Conservation (phyloP, 2,888 invertebrate genomes). For the Eucera pruinosa region DNA sequence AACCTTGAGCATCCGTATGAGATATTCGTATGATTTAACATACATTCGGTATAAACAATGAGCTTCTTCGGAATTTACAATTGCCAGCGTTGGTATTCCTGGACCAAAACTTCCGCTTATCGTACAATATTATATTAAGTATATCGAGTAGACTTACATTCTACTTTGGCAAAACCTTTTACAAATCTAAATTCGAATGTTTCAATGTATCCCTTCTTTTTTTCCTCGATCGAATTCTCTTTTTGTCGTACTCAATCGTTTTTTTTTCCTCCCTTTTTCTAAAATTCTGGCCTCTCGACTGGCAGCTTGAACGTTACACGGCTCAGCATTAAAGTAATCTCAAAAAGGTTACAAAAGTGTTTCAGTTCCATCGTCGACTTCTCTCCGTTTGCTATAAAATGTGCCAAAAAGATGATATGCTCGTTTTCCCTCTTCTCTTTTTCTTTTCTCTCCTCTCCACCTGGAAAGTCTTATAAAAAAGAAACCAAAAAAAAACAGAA, state of each 20-base stretch:
- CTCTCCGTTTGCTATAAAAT: constrained; percentile 63
- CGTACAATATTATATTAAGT: constrained; percentile 73
- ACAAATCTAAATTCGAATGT: constrained; percentile 69
- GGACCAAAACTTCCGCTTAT: constrained; percentile 59
- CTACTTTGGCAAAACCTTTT: constrained; percentile 78
- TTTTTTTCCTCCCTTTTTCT: constrained; percentile 49
- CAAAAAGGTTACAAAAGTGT: constrained; percentile 74
- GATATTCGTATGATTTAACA: constrained; percentile 53
- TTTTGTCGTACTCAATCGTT: constrained; percentile 27
- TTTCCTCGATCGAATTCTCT: constrained; percentile 38
- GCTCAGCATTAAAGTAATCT: constrained; percentile 73
- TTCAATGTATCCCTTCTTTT: constrained; percentile 24
- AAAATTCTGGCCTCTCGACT: constrained; percentile 66
- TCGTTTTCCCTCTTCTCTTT: constrained; percentile 18
- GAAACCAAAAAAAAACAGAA: constrained; percentile 39
- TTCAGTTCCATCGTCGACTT: constrained; percentile 62
- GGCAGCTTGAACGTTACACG: constrained; percentile 64
- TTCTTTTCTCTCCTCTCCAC: constrained; percentile 4
- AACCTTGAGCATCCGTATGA: constrained; percentile 57
- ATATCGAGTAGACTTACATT: constrained; percentile 78
- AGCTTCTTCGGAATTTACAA: constrained; percentile 75
- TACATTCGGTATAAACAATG: constrained; percentile 65
- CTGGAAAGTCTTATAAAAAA: constrained; percentile 16
- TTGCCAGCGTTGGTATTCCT: constrained; percentile 66
- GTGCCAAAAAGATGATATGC: constrained; percentile 71